These are phyloP conservation scores for Crax fasciolata DNA, from an alignment of 2,797 vertebrate genomes.

Conservation along the genomic window DNA sequence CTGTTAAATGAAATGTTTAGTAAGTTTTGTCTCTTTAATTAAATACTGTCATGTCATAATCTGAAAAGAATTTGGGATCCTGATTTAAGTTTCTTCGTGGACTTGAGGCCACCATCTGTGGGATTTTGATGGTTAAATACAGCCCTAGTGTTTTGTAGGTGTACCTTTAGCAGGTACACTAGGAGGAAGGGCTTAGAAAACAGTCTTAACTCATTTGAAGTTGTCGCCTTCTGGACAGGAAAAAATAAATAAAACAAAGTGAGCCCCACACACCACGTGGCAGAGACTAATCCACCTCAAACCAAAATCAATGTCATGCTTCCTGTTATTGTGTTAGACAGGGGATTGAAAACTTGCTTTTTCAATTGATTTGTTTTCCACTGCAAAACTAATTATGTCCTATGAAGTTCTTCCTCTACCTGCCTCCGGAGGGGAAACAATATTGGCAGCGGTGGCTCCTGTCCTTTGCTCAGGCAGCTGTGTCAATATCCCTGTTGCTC, in stretches of 20 bases:
- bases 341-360: slow-evolving; percentile 78
- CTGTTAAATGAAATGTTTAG: not conserved
- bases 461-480: slow-evolving; percentile 43
- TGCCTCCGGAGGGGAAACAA: slow-evolving; percentile 68
- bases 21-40: not conserved
- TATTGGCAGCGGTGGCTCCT: slow-evolving; percentile 47
- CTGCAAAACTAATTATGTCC: slow-evolving; percentile 78
- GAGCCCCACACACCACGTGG: slow-evolving; percentile 35
- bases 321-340: slow-evolving; percentile 73
- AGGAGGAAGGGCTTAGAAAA: not conserved
- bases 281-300: slow-evolving; percentile 73
- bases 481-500: slow-evolving; percentile 32
- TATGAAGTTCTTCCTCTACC: slow-evolving; percentile 65
- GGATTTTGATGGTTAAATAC: not conserved
- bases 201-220: slow-evolving; percentile 3
- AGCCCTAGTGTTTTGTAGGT: not conserved
- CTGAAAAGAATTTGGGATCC: not conserved
- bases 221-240: slow-evolving; percentile 26
- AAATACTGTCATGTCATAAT: not conserved
- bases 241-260: slow-evolving; percentile 55
- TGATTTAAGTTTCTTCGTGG: not conserved
- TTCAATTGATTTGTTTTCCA: slow-evolving; percentile 79
- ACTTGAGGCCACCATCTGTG: not conserved
- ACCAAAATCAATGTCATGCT: slow-evolving; percentile 77
- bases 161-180: not conserved